phyloP scores from a whole-genome alignment of 1,140 invertebrate species.

The Lepidurus apus region DNA sequence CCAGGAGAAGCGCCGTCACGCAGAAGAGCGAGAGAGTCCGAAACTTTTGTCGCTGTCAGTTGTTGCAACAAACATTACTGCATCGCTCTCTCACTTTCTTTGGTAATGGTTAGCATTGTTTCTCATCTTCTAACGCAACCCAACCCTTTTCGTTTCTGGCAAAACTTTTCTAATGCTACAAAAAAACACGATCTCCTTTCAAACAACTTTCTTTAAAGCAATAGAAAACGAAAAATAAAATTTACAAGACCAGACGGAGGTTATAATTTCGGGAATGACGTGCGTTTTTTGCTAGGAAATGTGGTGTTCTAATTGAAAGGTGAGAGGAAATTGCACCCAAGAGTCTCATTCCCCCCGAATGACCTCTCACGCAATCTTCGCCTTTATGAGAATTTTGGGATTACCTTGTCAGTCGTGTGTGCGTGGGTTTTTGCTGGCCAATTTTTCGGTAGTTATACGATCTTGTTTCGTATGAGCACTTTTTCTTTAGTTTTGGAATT shows the following conservation, averaged over 20 bases:
- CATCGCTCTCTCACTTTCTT: neutral
- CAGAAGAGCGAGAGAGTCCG: neutral
- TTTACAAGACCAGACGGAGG: neutral
- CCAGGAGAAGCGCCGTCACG: neutral
- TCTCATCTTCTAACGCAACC: neutral
- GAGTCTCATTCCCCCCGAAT: neutral
- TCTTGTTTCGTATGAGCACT: neutral
- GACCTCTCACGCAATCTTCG: neutral
- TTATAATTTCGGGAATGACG: neutral
- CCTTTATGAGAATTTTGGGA: neutral
- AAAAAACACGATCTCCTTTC: neutral
- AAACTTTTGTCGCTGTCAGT: constrained; percentile 15
- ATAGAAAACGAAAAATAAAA: no score
- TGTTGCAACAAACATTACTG: constrained; percentile 6
- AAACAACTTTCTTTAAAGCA: no score
- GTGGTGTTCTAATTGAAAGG: neutral
- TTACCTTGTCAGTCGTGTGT: neutral
- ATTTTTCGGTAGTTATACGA: no score
- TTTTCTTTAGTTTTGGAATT: neutral
- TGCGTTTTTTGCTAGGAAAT: neutral
- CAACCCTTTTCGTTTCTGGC: neutral
- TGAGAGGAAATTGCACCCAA: neutral
- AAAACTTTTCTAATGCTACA: neutral
- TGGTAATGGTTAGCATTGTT: neutral
- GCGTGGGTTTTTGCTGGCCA: no score